Evolutionary conservation across 2,888 invertebrate species (phyloP), one percentile per base, ranked within the genome.

Genomic region (Gryllus longicercus): DNA sequence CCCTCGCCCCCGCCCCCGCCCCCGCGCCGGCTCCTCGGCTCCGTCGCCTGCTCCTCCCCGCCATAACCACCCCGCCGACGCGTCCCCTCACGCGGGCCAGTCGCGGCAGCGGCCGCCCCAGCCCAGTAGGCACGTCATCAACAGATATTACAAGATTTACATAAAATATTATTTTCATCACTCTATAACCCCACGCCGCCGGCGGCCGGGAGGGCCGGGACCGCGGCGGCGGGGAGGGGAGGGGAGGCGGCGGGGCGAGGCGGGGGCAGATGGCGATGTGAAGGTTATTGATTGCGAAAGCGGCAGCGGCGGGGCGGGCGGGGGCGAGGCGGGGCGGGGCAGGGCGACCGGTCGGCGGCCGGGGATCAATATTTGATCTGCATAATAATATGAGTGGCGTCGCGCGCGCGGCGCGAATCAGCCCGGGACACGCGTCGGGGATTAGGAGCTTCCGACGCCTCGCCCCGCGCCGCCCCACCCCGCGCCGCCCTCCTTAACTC

Each of bases 301-400:
- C 50, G 8, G 74, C 50, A 74, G 78, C 49, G 75, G 51, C 14
- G 11, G 51, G 75, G 49, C 25, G 38, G 74, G 23, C n/a, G 75
- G 75, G 16, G 21, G 3, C n/a, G 75, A n/a, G 75, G n/a, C n/a
- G 74, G 21, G 75, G 74, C 38, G 11, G 16, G 21, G 14, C n/a
- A 49, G 74, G 21, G 75, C 38, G 12, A 4, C 38, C 11, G 77
- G 49, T n/a, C 18, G 16, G 38, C 18, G 77, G 12, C 84, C 85
- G 84, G 85, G 87, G 87, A 87, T 87, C 87, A 87, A 86, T 86
- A 86, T 87, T 86, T 87, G 88, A 88, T 88, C 87, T 87, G 87
- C 87, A 88, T 88, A 87, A 87, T 87, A 88, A 87, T 87, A 87
- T 63, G 63, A 63, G 63, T 18, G 16, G 25, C 25, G 16, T 74